These are phyloP conservation scores for Epirrhoe tristata DNA, from an alignment of 2,888 invertebrate species.

Conservation along the genomic window DNA sequence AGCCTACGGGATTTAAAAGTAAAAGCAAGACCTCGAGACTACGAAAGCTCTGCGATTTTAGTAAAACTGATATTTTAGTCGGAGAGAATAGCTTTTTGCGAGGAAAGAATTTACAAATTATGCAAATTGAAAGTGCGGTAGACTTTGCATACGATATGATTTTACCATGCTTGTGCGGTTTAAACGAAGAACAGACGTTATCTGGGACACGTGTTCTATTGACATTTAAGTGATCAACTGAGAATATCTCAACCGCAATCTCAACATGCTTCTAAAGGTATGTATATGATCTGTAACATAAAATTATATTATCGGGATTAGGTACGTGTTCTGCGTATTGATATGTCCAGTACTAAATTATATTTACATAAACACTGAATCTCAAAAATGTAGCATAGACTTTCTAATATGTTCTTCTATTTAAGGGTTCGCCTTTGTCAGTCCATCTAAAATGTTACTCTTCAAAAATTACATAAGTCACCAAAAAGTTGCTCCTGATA, in stretches of 20 bases:
- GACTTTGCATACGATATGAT: slow-evolving; percentile 35
- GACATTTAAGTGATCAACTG: slow-evolving; percentile 15
- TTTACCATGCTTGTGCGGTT: slow-evolving; percentile 26
- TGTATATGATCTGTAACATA: no score
- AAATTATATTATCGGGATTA: no score
- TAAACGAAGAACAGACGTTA: slow-evolving; percentile 31
- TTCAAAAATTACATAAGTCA: no score
- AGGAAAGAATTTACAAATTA: slow-evolving; percentile 36
- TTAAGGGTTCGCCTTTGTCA: no score
- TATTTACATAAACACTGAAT: no score
- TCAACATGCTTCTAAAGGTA: not conserved
- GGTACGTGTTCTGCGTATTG: no score
- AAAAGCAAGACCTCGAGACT: not conserved
- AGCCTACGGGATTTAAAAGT: not conserved
- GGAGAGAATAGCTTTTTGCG: slow-evolving; percentile 29
- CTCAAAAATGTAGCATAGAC: no score
- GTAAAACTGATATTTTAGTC: slow-evolving; percentile 25
- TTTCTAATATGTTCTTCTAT: no score
- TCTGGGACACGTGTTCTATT: slow-evolving; percentile 21
- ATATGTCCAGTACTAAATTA: no score
- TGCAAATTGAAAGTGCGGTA: slow-evolving; percentile 37
- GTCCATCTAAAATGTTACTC: no score
- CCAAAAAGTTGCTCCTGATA: no score
- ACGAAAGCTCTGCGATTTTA: slow-evolving; percentile 7
- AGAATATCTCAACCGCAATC: no score